These are phyloP conservation scores for Hippocampus mohnikei DNA, from an alignment of 2,113 vertebrate species.

Conservation along the genomic window DNA sequence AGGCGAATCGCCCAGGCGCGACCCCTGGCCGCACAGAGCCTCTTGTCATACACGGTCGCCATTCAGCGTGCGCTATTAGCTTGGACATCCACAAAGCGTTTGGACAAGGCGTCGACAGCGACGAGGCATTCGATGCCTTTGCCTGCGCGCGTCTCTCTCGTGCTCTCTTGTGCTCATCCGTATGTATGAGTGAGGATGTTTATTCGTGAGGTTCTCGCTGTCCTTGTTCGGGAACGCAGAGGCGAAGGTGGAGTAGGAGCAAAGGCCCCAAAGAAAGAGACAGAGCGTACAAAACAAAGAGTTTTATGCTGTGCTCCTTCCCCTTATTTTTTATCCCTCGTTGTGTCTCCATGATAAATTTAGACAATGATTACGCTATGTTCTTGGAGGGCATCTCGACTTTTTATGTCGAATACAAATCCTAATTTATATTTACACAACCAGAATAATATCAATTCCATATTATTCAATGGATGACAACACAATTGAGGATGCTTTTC, in stretches of 20 bases:
- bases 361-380: too few relatives aligned
- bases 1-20: conserved; percentile 53
- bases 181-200: conserved; percentile 22
- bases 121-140: conserved; percentile 38
- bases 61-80: conserved; percentile 25
- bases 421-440: too few relatives aligned
- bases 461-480: too few relatives aligned
- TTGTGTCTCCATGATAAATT: too few relatives aligned
- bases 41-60: conserved; percentile 46
- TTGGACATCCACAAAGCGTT: conserved; percentile 46
- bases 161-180: conserved; percentile 6
- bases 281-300: conserved; percentile 60
- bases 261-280: conserved; percentile 53
- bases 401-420: too few relatives aligned
- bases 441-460: too few relatives aligned
- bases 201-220: conserved; percentile 19
- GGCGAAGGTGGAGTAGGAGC: conserved; percentile 72
- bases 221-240: conserved; percentile 55
- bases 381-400: too few relatives aligned
- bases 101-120: conserved; percentile 46
- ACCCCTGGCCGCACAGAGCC: conserved; percentile 63
- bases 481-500: too few relatives aligned
- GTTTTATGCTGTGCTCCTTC: conserved; percentile 17
- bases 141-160: conserved; percentile 6
- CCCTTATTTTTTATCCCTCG: too few relatives aligned